These are phyloP conservation scores for Fregetta grallaria DNA, from an alignment of 2,113 vertebrate species.

Conservation along the genomic window DNA sequence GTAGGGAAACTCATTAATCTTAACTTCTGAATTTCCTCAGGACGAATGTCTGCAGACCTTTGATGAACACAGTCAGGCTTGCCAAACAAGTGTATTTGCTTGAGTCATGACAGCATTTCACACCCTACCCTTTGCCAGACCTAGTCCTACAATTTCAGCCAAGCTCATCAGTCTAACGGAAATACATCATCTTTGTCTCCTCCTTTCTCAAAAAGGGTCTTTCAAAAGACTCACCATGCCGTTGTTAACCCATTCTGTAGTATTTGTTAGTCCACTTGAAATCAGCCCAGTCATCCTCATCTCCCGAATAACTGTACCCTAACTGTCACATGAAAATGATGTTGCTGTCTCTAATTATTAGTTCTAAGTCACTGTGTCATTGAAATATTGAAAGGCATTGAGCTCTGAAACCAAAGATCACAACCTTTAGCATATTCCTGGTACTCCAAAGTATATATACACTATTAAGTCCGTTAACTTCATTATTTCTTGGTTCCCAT, in stretches of 20 bases:
- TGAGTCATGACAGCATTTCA: background rate
- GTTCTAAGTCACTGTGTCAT: rapidly evolving
- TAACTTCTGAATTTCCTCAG: background rate
- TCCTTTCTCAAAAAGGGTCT: background rate
- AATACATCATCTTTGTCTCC: background rate
- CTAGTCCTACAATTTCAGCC: background rate
- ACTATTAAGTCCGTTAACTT: background rate
- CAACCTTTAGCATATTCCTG: background rate
- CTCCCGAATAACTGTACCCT: background rate
- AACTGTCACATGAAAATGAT: background rate
- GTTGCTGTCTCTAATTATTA: background rate
- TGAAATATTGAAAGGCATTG: background rate
- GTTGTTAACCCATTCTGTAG: background rate
- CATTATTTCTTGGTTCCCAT: background rate
- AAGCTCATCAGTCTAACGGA: background rate
- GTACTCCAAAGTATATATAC: background rate
- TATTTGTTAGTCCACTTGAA: background rate
- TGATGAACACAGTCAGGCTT: background rate
- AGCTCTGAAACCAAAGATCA: background rate
- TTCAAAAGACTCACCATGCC: background rate
- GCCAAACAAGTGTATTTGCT: background rate
- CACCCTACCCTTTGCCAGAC: background rate
- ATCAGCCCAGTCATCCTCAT: background rate
- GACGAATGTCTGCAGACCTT: background rate
- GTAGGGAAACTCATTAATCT: background rate